Conservation (phyloP, 2,888 invertebrate species). For the Hydroisotoma schaefferi region DNA sequence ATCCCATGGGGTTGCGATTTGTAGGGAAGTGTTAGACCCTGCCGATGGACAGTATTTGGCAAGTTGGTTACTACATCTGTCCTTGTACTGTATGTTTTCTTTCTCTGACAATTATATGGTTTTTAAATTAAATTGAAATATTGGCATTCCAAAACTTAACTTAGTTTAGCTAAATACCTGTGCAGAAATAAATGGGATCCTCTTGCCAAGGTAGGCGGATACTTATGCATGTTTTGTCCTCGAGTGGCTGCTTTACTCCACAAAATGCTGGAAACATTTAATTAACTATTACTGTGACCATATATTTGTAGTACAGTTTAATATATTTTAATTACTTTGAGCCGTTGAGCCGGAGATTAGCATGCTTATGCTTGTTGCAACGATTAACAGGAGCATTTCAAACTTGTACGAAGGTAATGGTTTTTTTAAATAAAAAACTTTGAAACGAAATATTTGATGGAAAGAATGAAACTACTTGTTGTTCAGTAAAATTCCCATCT, state of each 20-base stretch:
- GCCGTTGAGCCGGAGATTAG: no score
- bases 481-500: no score
- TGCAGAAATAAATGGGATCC: slow-evolving; percentile 39
- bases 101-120: slow-evolving; percentile 21
- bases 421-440: no score
- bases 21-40: slow-evolving; percentile 21
- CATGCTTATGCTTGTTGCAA: no score
- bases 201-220: slow-evolving; percentile 38
- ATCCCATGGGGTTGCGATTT: slow-evolving; percentile 40
- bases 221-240: slow-evolving; percentile 36
- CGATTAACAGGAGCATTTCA: no score
- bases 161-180: slow-evolving; percentile 15
- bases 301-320: background rate
- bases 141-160: background rate
- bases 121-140: background rate
- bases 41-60: slow-evolving; percentile 25
- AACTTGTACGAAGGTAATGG: no score
- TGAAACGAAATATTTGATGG: no score
- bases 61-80: slow-evolving; percentile 22
- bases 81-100: slow-evolving; percentile 30
- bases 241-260: slow-evolving; percentile 24
- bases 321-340: background rate
- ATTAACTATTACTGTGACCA: background rate
- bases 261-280: slow-evolving; percentile 18
- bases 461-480: no score